Conservation (phyloP, 2,888 invertebrate genomes). For the Dioctria linearis region DNA sequence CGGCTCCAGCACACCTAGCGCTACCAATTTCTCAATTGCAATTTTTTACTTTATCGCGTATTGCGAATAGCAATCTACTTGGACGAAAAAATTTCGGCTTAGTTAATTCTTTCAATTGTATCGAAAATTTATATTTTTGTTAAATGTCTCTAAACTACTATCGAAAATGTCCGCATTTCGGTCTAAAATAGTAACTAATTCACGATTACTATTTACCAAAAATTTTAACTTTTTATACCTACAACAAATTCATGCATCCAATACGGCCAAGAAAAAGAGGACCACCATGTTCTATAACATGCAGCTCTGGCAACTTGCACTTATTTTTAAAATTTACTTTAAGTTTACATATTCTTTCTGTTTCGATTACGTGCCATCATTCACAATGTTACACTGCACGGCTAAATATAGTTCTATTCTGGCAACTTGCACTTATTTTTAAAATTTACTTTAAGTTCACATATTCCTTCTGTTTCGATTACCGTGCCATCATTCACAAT, state of each 20-base stretch:
- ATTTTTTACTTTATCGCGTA: conserved; percentile 49
- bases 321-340: conserved; percentile 17
- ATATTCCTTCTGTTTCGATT: conserved; percentile 47
- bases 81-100: conserved; percentile 49
- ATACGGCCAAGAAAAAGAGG: no score
- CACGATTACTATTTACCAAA: no score
- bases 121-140: background rate
- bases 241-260: no score
- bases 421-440: no score
- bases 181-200: no score
- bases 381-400: no score
- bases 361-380: no score
- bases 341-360: conserved; percentile 46
- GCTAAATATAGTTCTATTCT: no score
- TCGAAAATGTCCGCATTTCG: no score
- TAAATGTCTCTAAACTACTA: no score
- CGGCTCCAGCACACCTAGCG: conserved; percentile 58
- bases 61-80: conserved; percentile 53
- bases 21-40: conserved; percentile 53
- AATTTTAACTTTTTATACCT: no score
- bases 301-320: conserved; percentile 12
- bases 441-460: no score
- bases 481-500: conserved; percentile 17
- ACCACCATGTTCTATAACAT: conserved; percentile 8
- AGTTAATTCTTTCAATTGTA: conserved; percentile 36